Evolutionary conservation across 64 coral and sea anemone genomes (phyloP), one percentile per base, ranked within the genome.

Genomic region (Montipora sp.): DNA sequence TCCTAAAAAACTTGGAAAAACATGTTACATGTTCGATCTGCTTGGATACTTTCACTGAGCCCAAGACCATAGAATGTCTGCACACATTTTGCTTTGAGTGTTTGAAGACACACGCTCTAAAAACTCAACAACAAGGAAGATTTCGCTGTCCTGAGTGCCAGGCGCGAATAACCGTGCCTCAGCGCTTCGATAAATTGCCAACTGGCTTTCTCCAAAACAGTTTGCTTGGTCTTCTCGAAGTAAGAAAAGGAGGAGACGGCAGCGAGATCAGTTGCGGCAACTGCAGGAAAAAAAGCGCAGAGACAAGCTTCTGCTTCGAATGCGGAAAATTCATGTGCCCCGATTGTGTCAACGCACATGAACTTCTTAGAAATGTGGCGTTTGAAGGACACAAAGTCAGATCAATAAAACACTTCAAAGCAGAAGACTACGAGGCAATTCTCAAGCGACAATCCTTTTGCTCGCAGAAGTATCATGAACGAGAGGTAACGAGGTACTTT

Each of bases 341-440:
- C n/a, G 48, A 78, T 16, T 78, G 77, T 51, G 46, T 49, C 19
- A 78, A 51, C 48, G 47, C 77, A 19, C 77, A 78, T 15, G 77
- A 78, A n/a, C 1, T 53, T 14, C 18, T 78, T 12, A 14, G 48
- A 78, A 50, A 18, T 78, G 48, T 8, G 3, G 77, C 77, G 13
- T 78, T 78, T 78, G 48, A 78, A 51, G 77, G 48, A n/a, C 77
- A 78, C 18, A 78, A 51, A 78, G 48, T 78, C 77, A 78, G 46
- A 50, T 16, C 77, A 53, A n/a, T 78, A 8, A 51, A 78, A 51
- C 77, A 78, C 15, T 78, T 78, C 46, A 43, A 78, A 51, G 47
- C 46, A 12, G 46, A 78, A 78, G 47, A 50, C 68, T 71, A 71
- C 68, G 68, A 23, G 3, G 68, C 68, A 21, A 21, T 71, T 71